phyloP scores from a whole-genome alignment of 1,140 invertebrate genomes.

The Microplitis demolitor region DNA sequence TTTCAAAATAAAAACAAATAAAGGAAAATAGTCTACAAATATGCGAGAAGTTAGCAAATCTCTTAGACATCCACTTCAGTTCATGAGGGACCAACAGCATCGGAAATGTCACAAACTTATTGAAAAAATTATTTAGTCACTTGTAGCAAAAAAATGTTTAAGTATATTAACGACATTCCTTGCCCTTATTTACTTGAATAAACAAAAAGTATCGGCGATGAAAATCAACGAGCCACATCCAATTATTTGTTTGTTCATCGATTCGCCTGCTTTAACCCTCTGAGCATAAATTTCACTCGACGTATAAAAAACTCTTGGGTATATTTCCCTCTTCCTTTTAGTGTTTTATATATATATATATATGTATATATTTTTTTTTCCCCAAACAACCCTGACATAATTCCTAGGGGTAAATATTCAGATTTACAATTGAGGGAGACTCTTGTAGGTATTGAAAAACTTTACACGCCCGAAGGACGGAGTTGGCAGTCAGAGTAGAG shows the following conservation, averaged over 20 bases:
- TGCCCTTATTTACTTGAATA: background rate
- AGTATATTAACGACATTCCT: background rate
- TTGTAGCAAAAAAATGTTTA: no score
- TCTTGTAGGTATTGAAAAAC: constrained; percentile 23
- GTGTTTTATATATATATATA: background rate
- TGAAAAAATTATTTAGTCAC: no score
- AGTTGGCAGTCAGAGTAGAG: background rate
- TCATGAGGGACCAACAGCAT: background rate
- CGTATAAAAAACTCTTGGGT: constrained; percentile 2
- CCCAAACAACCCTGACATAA: constrained; percentile 3
- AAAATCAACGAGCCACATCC: constrained; percentile 24
- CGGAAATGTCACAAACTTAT: background rate
- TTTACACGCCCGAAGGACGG: constrained; percentile 14
- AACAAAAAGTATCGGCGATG: constrained; percentile 3
- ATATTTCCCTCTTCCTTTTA: background rate
- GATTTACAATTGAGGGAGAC: constrained; percentile 22
- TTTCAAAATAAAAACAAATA: background rate
- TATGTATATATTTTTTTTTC: background rate
- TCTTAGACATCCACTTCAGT: no score
- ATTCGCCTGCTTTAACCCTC: background rate
- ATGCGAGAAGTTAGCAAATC: no score
- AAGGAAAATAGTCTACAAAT: background rate
- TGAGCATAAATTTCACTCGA: background rate
- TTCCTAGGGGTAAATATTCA: constrained; percentile 27
- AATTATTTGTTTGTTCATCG: constrained; percentile 24